Percentiles rank a stretch among this genome's conserved stretches.
These are phyloP conservation scores for Orchesella flavescens DNA, from an alignment of 2,888 invertebrate species.

Conservation along the genomic window DNA sequence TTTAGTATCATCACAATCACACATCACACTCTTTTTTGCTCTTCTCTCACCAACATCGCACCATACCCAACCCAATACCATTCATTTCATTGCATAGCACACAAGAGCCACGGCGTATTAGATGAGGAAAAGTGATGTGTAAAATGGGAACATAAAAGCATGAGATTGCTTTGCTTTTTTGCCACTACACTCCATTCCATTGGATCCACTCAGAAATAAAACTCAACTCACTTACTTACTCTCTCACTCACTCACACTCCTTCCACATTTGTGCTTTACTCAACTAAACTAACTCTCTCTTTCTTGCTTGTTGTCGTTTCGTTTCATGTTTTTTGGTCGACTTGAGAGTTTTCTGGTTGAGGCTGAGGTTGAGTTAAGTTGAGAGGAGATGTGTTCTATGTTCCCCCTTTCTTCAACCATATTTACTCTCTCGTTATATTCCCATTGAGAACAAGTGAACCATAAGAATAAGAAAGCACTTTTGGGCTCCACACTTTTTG, in stretches of 20 bases:
- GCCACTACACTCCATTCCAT: conserved; percentile 3
- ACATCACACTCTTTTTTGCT: conserved; percentile 7
- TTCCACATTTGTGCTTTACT: conserved; percentile 46
- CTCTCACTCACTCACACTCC: conserved; percentile 6
- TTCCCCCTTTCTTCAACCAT: conserved; percentile 35
- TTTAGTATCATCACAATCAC: not conserved
- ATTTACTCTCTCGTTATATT: conserved; percentile 54
- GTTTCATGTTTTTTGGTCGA: not conserved
- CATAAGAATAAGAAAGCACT: not conserved
- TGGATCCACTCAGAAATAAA: not conserved
- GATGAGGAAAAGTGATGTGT: conserved; percentile 6
- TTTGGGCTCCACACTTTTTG: not conserved
- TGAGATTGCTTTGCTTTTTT: conserved; percentile 51
- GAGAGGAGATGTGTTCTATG: no score
- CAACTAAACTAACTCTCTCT: conserved; percentile 22
- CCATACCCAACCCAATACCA: no score
- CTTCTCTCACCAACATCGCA: not conserved
- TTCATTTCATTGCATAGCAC: no score
- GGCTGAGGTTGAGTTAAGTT: conserved; percentile 56
- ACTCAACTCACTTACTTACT: conserved; percentile 12
- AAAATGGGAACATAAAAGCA: conserved; percentile 50
- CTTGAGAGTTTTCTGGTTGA: conserved; percentile 24
- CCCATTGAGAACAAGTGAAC: conserved; percentile 16
- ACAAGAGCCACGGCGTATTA: no score
- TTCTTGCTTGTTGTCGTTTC: conserved; percentile 18